Evolutionary conservation across 2,113 vertebrate species (phyloP).

Genomic region (Lophura nycthemera): DNA sequence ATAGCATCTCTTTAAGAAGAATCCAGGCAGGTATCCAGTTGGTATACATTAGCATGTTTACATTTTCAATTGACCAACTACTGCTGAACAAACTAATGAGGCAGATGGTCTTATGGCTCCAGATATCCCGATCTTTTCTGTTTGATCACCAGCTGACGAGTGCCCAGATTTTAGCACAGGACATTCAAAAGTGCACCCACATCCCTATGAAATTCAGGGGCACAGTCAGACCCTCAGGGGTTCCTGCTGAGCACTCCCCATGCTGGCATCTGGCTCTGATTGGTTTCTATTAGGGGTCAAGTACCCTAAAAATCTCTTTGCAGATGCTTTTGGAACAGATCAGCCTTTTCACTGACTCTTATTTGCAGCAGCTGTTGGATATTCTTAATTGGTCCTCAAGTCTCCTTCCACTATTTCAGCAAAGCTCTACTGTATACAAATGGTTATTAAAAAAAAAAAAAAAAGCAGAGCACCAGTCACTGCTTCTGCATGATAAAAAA

Average conservation of each 20-base stretch:
- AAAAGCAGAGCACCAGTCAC: neutral
- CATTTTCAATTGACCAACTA: neutral
- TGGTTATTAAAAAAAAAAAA: neutral
- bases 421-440: neutral
- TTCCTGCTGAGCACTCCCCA: neutral
- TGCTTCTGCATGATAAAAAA: neutral
- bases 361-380: neutral
- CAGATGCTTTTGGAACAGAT: neutral
- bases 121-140: neutral
- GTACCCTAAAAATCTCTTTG: neutral
- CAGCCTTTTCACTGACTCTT: neutral
- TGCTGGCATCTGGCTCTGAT: neutral
- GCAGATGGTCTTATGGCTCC: neutral
- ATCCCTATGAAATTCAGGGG: neutral
- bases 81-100: constrained; percentile 16
- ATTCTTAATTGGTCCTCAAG: neutral
- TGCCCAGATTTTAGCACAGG: neutral
- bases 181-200: neutral
- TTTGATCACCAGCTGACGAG: neutral
- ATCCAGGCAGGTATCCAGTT: constrained; percentile 51
- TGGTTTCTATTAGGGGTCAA: neutral
- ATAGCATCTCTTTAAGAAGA: constrained; percentile 25
- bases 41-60: constrained; percentile 24
- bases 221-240: neutral
- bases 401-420: neutral